Percentiles rank a stretch among this genome's conserved stretches.
Evolutionary conservation across 2,888 invertebrate genomes (phyloP).

Genomic region (Hypomecis atomaria): DNA sequence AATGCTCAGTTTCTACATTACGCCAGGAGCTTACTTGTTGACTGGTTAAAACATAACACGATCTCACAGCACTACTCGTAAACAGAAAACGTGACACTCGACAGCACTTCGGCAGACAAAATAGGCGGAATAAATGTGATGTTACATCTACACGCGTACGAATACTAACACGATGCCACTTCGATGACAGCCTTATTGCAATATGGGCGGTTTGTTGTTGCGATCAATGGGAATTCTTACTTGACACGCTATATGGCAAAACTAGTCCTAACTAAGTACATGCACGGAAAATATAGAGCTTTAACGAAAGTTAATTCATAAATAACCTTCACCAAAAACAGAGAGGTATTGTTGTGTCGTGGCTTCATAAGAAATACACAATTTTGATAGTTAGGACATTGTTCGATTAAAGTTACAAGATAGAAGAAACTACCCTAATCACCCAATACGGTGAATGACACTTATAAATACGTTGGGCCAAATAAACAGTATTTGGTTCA

Average conservation of each 20-base stretch:
- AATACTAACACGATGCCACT: neutral
- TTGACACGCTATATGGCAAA: neutral
- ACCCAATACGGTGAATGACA: too few species aligned
- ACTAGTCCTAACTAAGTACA: neutral
- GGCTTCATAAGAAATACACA: too few species aligned
- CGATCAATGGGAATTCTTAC: neutral
- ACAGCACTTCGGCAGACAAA: neutral
- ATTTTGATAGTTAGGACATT: too few species aligned
- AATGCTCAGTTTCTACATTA: slow-evolving; percentile 7
- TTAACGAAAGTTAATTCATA: too few species aligned
- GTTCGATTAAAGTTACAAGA: too few species aligned
- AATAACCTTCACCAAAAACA: too few species aligned
- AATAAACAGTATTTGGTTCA: too few species aligned
- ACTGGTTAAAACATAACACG: slow-evolving; percentile 14
- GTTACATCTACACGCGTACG: neutral
- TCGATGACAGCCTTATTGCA: neutral
- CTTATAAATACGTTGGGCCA: too few species aligned
- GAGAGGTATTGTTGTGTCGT: too few species aligned
- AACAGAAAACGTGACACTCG: slow-evolving; percentile 11
- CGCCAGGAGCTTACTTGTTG: slow-evolving; percentile 5
- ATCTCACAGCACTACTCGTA: slow-evolving; percentile 10
- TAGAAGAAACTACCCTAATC: too few species aligned
- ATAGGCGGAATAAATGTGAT: neutral
- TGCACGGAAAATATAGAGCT: too few species aligned
- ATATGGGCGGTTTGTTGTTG: neutral